Base-by-base conservation (phyloP, 2,888 invertebrate species). In the Drosophila robusta region DNA sequence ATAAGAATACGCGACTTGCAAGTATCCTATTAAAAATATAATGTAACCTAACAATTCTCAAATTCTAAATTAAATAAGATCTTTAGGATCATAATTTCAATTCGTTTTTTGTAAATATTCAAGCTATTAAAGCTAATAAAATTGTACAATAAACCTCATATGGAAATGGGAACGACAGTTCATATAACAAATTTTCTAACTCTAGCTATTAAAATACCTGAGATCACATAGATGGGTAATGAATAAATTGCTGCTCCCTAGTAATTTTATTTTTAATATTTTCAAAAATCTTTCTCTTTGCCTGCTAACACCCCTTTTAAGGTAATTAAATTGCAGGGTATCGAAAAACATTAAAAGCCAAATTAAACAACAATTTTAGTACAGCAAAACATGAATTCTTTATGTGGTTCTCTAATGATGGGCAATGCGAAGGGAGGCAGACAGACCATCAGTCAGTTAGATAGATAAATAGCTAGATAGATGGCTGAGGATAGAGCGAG, bases 301-400 rank as follows among this genome's bases (percentile, higher is more conserved):
- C 0, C 3, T 6, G 34, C 34, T 2, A 4, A 47, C 4, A 36
- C 22, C 16, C 16, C 3, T 4, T 16, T 11, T 16, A 6, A 14
- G 1, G 0, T 3, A 12, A 12, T 14, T 26, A 1, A 1, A 8
- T 9, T 12, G 8, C 8, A 63, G 49, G 49, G 63, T 32, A 63
- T 41, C 11, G 11, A 5, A 29, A 41, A 45, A 34, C 70, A 76
- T 78, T 64, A 69, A 68, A 75, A 58, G 39, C 42, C 60, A 70
- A 82, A 82, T 85, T 75, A 51, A 68, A 68, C 79, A 81, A 68
- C 67, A 72, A 75, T 75, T 78, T 75, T 41, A 16, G 45, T 42
- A 9, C 42, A 56, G 42, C 70, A 51, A 65, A 67, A 66, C 63
- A 70, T 64, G 44, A 69, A 67, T 70, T 65, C 34, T 57, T 24